Evolutionary conservation across 2,888 invertebrate genomes (phyloP), one percentile per base, ranked within the genome.

Genomic region (Heliothis peltigera): DNA sequence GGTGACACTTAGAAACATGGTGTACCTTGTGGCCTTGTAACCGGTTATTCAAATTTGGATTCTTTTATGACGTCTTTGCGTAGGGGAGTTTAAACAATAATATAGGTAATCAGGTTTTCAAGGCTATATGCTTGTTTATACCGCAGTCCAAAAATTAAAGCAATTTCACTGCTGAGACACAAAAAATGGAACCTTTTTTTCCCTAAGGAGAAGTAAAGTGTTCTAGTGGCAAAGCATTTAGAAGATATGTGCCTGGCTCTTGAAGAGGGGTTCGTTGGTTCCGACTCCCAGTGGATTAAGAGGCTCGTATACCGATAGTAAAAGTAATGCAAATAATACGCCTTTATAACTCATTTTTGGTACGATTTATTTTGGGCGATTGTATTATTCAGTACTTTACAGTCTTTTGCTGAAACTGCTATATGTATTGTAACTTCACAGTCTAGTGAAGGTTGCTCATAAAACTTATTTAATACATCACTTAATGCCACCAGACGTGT

Each of bases 151-250:
- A 55, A 54, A 32, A 61, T 67, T 35, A 46, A 69, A 67, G 49
- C 17, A 43, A 42, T 66, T 70, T 65, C 66, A 57, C 48, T 60
- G 49, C 65, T 25, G 67, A 22, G 22, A 48, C 39, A 61, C 54
- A 66, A 64, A 78, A 70, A 78, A 65, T 62, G 62, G 52, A 56
- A 48, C 48, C 60, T 51, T 67, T 70, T 60, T 64, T 53, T 46
- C 64, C 61, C 62, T 43, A 64, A 59, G 63, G 71, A 69, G 68
- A 79, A 69, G 64, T 68, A 67, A 71, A 74, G 71, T 63, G 51
- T 42, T 75, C 48, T 66, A 66, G 47, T 61, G 62, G 47, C 39
- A 51, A 54, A 48, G 42, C 44, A 63, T 52, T 59, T 68, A 62
- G 53, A 68, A 68, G 54, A 63, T 68, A 65, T 64, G 55, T 55